These are phyloP conservation scores for Tylochromis polylepis DNA, from an alignment of 2,113 vertebrate species.

Conservation along the genomic window DNA sequence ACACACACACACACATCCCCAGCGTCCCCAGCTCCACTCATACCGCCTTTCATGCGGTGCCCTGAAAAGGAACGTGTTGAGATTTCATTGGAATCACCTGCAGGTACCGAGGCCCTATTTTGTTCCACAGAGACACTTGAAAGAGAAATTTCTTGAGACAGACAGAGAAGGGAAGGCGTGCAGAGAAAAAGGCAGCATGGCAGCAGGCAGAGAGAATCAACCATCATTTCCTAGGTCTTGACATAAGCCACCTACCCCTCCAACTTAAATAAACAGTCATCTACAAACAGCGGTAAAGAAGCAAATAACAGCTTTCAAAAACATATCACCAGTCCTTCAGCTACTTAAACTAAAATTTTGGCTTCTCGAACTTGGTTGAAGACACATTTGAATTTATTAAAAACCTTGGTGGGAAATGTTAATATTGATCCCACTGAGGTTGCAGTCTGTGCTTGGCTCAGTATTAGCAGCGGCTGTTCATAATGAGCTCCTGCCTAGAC, in stretches of 20 bases:
- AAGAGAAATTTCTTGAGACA: constrained; percentile 7
- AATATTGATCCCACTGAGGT: neutral
- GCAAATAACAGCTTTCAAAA: neutral
- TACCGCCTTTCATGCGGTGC: constrained; percentile 45
- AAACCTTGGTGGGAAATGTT: neutral
- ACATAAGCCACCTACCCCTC: neutral
- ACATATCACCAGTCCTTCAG: neutral
- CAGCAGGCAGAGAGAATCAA: neutral
- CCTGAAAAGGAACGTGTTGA: constrained; percentile 24
- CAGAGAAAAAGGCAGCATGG: neutral
- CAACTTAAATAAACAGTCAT: neutral
- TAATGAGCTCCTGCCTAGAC: neutral
- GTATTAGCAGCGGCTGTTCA: neutral
- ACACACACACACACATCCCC: neutral
- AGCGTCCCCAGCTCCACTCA: neutral
- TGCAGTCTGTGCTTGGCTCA: neutral
- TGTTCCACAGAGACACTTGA: constrained; percentile 29
- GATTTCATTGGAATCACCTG: constrained; percentile 36
- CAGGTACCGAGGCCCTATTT: constrained; percentile 23
- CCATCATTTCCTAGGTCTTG: neutral
- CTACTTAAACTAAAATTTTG: neutral
- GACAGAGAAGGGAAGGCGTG: neutral
- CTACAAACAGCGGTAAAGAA: neutral
- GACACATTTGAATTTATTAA: neutral
- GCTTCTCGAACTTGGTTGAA: neutral